These are phyloP conservation scores for Parnassius mnemosyne DNA, from an alignment of 2,888 invertebrate species.

Conservation along the genomic window DNA sequence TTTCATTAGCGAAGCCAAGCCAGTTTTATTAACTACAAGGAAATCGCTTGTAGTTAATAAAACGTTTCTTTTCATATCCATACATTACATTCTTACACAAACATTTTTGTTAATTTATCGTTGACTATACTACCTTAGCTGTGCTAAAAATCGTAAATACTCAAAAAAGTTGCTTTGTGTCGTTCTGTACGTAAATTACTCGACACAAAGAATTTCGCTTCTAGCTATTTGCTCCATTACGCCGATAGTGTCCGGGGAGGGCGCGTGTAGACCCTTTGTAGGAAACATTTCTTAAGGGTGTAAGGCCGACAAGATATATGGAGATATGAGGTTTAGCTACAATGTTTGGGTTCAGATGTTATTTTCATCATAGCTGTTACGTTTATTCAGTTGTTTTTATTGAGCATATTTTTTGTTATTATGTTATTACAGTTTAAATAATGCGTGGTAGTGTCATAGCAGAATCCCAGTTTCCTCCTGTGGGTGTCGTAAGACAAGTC, in stretches of 20 bases:
- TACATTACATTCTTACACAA: too few relatives aligned
- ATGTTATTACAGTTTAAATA: background rate
- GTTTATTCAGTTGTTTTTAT: background rate
- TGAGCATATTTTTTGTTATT: background rate
- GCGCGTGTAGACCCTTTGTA: slow-evolving; percentile 7
- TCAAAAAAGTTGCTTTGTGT: background rate
- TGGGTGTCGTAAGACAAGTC: too few relatives aligned
- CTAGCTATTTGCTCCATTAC: slow-evolving; percentile 14
- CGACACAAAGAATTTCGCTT: slow-evolving; percentile 9
- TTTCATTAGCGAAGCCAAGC: too few relatives aligned
- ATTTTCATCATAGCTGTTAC: slow-evolving; percentile 14
- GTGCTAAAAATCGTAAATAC: too few relatives aligned
- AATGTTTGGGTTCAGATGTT: slow-evolving; percentile 15
- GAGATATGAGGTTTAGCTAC: slow-evolving; percentile 7
- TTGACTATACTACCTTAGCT: too few relatives aligned
- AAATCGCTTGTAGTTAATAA: too few relatives aligned
- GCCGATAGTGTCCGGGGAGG: slow-evolving; percentile 16
- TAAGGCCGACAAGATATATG: slow-evolving; percentile 14
- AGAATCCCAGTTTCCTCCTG: too few relatives aligned
- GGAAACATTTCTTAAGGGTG: slow-evolving; percentile 3
- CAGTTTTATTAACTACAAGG: too few relatives aligned
- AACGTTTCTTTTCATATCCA: too few relatives aligned
- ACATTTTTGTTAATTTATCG: too few relatives aligned
- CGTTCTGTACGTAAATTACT: background rate
- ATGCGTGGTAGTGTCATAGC: background rate